phyloP scores from a whole-genome alignment of 2,888 invertebrate genomes.

The Phengaris alcon region DNA sequence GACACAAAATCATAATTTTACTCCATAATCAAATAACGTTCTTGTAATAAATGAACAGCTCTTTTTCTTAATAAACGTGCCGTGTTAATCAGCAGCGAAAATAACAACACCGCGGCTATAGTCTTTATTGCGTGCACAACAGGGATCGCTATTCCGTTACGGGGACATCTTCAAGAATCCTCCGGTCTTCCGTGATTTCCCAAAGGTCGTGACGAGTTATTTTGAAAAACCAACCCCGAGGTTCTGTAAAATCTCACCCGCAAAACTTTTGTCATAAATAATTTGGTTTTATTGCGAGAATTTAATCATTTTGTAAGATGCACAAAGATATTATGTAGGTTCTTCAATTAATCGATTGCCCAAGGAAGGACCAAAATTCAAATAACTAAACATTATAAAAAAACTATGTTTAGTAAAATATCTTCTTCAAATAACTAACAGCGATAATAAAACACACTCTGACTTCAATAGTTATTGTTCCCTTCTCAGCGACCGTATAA shows the following conservation, averaged over 20 bases:
- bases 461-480: background rate
- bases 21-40: slow-evolving; percentile 15
- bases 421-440: too few species aligned
- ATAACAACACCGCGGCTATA: slow-evolving; percentile 34
- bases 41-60: slow-evolving; percentile 30
- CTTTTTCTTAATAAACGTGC: slow-evolving; percentile 42
- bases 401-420: too few species aligned
- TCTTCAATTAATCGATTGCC: background rate
- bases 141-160: slow-evolving; percentile 53
- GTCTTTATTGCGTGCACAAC: slow-evolving; percentile 43
- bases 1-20: background rate
- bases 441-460: background rate
- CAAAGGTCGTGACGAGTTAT: slow-evolving; percentile 62
- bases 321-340: background rate
- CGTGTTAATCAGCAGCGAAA: slow-evolving; percentile 47
- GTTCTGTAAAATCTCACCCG: slow-evolving; percentile 33
- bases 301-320: background rate
- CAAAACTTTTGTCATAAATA: slow-evolving; percentile 17
- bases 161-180: slow-evolving; percentile 20
- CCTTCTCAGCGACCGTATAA: background rate
- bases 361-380: background rate
- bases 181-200: slow-evolving; percentile 58
- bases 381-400: too few species aligned
- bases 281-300: slow-evolving; percentile 18
- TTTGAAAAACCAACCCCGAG: slow-evolving; percentile 63